These are phyloP conservation scores for Ormia ochracea DNA, from an alignment of 2,888 invertebrate species.

Conservation along the genomic window DNA sequence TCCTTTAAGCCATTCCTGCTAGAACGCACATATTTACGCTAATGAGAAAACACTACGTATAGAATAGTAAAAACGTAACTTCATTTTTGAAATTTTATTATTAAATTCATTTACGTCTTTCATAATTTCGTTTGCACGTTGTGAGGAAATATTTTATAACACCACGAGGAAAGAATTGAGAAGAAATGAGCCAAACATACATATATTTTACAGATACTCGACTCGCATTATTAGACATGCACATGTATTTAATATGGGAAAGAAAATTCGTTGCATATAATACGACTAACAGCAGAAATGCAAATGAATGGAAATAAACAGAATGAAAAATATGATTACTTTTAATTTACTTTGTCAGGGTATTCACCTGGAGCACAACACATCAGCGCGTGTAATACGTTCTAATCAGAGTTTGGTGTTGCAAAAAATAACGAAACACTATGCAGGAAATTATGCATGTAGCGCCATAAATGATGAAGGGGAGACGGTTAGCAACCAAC, in stretches of 20 bases:
- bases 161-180: not conserved
- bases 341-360: slow-evolving; percentile 80
- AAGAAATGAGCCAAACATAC: slow-evolving; percentile 9
- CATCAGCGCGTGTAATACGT: slow-evolving; percentile 90
- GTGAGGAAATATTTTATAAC: not conserved
- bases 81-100: slow-evolving; percentile 1
- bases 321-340: slow-evolving; percentile 26
- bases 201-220: not conserved
- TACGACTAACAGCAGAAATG: not conserved
- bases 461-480: slow-evolving; percentile 92
- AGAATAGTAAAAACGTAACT: not conserved
- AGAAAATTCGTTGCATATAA: slow-evolving; percentile 28
- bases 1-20: slow-evolving; percentile 36
- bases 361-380: slow-evolving; percentile 88
- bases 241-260: slow-evolving; percentile 41
- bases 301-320: not conserved
- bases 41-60: not conserved
- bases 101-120: slow-evolving; percentile 11
- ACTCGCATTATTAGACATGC: not conserved
- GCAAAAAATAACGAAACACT: slow-evolving; percentile 90
- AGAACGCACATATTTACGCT: slow-evolving; percentile 16
- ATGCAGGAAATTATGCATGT: slow-evolving; percentile 91
- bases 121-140: slow-evolving; percentile 55
- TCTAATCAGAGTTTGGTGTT: slow-evolving; percentile 94
- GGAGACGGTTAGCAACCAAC: slow-evolving; percentile 90